Evolutionary conservation across 1,140 invertebrate genomes (phyloP).

Genomic region (Eciton burchellii): DNA sequence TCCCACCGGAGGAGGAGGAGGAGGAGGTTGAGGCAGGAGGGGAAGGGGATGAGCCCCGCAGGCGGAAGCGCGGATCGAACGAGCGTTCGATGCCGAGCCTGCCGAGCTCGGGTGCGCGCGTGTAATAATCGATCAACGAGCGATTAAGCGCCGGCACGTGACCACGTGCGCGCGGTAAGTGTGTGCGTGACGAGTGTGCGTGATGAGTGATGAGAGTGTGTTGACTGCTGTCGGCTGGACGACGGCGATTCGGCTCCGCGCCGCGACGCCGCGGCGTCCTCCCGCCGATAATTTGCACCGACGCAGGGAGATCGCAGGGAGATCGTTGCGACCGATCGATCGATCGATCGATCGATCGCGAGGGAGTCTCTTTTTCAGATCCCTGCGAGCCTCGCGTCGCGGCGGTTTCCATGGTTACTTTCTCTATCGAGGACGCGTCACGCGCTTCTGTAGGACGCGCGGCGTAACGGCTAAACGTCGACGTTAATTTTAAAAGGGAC

Average conservation of each 20-base stretch:
- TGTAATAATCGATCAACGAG: slow-evolving; percentile 64
- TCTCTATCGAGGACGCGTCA: slow-evolving; percentile 2
- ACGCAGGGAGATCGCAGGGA: too few relatives aligned
- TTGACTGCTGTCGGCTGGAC: too few relatives aligned
- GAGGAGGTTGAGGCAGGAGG: too few relatives aligned
- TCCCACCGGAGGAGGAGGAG: too few relatives aligned
- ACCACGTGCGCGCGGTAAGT: slow-evolving; percentile 60
- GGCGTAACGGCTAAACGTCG: slow-evolving; percentile 20
- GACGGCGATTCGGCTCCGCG: slow-evolving; percentile 33
- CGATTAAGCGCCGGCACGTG: slow-evolving; percentile 29
- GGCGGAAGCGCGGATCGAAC: slow-evolving; percentile 38
- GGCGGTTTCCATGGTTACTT: background rate
- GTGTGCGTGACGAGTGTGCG: slow-evolving; percentile 40
- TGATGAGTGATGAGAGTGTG: too few relatives aligned
- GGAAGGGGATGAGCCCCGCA: slow-evolving; percentile 27
- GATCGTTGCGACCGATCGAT: background rate
- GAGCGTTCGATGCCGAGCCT: slow-evolving; percentile 62
- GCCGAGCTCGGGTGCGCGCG: slow-evolving; percentile 73
- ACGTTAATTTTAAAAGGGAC: slow-evolving; percentile 46
- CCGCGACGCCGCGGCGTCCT: too few relatives aligned
- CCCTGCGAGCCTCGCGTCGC: background rate
- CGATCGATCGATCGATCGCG: too few relatives aligned
- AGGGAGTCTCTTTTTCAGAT: slow-evolving; percentile 1
- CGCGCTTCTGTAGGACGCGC: background rate
- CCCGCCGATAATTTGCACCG: too few relatives aligned